Evolutionary conservation across 2,797 vertebrate species (phyloP).

Genomic region (Oreochromis grahami): DNA sequence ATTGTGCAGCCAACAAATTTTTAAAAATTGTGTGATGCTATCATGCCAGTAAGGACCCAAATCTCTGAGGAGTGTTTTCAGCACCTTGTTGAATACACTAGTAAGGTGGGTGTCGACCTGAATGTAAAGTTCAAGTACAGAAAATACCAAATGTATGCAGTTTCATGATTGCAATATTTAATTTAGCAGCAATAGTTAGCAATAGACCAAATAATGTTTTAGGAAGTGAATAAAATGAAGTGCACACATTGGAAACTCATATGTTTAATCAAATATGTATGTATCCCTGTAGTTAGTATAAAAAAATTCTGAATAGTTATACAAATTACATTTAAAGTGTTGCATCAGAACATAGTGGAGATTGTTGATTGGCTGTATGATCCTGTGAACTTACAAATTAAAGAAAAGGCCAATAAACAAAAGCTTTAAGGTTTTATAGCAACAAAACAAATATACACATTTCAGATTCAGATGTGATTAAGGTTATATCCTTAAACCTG

Average conservation of each 20-base stretch:
- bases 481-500: background rate
- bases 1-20: rapidly evolving
- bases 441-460: background rate
- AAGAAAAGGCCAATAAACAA: background rate
- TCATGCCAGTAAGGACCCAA: background rate
- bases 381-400: background rate
- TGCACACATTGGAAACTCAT: background rate
- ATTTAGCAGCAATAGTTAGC: background rate
- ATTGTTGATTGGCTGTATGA: background rate
- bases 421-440: background rate
- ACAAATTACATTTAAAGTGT: background rate
- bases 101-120: background rate
- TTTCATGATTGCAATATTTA: background rate
- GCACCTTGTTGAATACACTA: background rate
- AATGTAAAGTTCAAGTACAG: background rate
- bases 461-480: background rate
- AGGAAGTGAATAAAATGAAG: background rate
- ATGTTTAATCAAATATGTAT: background rate
- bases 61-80: background rate
- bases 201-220: background rate
- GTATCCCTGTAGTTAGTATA: background rate
- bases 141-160: background rate
- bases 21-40: background rate
- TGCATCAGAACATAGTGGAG: background rate
- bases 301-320: background rate